A percentile compares a stretch with the other conserved stretches of the same genome.
These are phyloP conservation scores for Cetonia aurata DNA, from an alignment of 2,888 invertebrate species.

Conservation along the genomic window DNA sequence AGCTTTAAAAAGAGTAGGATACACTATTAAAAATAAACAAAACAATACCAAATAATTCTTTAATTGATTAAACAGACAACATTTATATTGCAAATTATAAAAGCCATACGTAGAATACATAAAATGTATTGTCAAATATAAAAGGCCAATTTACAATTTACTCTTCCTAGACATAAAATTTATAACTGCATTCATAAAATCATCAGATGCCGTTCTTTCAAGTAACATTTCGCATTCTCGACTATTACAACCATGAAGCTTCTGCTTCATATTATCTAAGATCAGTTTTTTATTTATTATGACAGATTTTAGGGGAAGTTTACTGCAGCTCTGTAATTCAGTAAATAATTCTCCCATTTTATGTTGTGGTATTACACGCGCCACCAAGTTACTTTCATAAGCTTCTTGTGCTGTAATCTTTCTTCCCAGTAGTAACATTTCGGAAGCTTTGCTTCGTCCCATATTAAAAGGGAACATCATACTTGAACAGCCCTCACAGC, in stretches of 20 bases:
- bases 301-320: conserved; percentile 73
- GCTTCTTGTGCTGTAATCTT: conserved; percentile 88
- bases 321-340: conserved; percentile 71
- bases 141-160: conserved; percentile 57
- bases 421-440: conserved; percentile 72
- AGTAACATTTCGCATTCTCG: conserved; percentile 77
- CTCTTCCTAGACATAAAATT: conserved; percentile 66
- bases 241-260: conserved; percentile 76
- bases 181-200: conserved; percentile 74
- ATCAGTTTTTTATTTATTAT: conserved; percentile 79
- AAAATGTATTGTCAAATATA: too few species aligned
- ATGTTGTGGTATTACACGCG: conserved; percentile 79
- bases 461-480: conserved; percentile 87
- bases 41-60: too few species aligned
- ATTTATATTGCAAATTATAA: too few species aligned
- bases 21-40: too few species aligned
- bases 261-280: conserved; percentile 71
- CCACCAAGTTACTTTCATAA: conserved; percentile 80
- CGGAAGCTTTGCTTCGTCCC: conserved; percentile 81
- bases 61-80: too few species aligned
- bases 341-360: conserved; percentile 69
- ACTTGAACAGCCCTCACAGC: conserved; percentile 92
- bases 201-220: conserved; percentile 75
- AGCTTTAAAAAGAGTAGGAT: too few species aligned
- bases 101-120: too few species aligned